phyloP scores from a whole-genome alignment of 2,888 invertebrate genomes.

The Brachyptera risi region DNA sequence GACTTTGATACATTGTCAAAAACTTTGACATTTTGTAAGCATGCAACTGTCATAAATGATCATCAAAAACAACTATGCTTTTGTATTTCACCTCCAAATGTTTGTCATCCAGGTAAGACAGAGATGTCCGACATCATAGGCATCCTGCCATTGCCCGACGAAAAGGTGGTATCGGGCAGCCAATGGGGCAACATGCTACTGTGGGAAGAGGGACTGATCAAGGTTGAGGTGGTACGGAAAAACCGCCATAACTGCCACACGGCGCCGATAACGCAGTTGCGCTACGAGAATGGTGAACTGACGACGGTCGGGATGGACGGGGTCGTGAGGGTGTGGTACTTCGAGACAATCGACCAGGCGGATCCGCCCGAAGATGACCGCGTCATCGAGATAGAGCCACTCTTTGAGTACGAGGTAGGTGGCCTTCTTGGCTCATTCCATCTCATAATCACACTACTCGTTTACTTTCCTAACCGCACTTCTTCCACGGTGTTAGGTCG shows the following conservation, averaged over 20 bases:
- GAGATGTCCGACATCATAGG: constrained; percentile 87
- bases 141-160: constrained; percentile 80
- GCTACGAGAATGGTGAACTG: constrained; percentile 50
- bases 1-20: too few species aligned
- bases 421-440: not conserved
- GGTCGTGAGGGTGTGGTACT: constrained; percentile 80
- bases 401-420: constrained; percentile 64
- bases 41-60: too few species aligned
- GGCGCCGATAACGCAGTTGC: constrained; percentile 66
- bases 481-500: too few species aligned
- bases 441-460: too few species aligned
- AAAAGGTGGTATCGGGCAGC: constrained; percentile 77
- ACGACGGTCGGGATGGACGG: constrained; percentile 67
- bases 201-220: constrained; percentile 88
- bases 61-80: too few species aligned
- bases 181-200: constrained; percentile 89
- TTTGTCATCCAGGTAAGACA: too few species aligned
- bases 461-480: too few species aligned
- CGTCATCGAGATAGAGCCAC: constrained; percentile 77
- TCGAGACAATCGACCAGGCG: constrained; percentile 84
- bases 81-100: too few species aligned
- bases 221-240: constrained; percentile 72
- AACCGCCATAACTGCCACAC: constrained; percentile 70
- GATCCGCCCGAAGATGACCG: constrained; percentile 77
- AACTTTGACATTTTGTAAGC: too few species aligned